phyloP scores from a whole-genome alignment of 92 coral and sea anemone species.

The Isaurus tuberculatus region DNA sequence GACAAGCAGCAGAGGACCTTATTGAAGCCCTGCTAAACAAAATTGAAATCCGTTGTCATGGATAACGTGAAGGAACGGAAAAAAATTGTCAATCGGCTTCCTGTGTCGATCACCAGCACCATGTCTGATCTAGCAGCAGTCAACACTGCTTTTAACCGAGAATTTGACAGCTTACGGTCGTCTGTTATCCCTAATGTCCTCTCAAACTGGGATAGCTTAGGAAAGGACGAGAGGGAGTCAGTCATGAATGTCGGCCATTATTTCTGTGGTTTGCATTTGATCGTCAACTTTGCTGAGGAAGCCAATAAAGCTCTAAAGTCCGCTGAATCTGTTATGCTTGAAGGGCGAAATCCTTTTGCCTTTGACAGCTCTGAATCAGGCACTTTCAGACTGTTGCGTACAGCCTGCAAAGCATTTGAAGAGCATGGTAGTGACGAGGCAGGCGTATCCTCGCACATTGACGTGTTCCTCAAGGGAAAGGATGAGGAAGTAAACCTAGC shows the following conservation, averaged over 20 bases:
- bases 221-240: not conserved
- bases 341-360: not conserved
- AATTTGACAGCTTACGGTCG: conserved; percentile 13
- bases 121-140: conserved; percentile 29
- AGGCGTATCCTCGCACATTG: not conserved
- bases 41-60: conserved; percentile 4
- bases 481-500: not conserved
- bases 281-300: conserved; percentile 4
- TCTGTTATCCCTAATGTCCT: not conserved
- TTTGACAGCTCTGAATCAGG: not conserved
- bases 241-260: not conserved
- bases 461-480: conserved; percentile 6
- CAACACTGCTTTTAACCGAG: conserved; percentile 8
- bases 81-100: conserved; percentile 8
- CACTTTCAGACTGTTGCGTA: not conserved
- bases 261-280: conserved; percentile 16
- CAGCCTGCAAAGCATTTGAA: conserved; percentile 15
- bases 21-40: not conserved
- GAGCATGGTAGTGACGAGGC: conserved; percentile 6
- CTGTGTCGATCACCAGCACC: conserved; percentile 19
- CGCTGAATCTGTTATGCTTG: not conserved
- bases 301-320: not conserved
- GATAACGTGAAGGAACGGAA: not conserved
- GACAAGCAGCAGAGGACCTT: not conserved
- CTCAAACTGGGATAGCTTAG: not conserved